Evolutionary conservation across 1,140 invertebrate genomes (phyloP), one percentile per base, ranked within the genome.

Genomic region (Tetranychus cinnabarinus): DNA sequence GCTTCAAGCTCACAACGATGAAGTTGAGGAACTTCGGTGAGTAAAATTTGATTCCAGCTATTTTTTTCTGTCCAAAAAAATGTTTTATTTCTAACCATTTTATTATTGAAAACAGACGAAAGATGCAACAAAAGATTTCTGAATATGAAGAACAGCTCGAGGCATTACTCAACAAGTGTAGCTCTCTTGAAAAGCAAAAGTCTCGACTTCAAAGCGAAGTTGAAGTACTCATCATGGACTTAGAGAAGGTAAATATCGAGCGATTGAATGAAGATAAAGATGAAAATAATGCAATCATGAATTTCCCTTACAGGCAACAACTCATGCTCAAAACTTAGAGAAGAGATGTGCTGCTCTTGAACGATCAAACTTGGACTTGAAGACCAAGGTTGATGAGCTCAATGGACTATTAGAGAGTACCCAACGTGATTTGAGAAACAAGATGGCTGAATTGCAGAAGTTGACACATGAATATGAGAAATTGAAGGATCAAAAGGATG

Each of bases 141-240:
- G 90, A 96, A 74, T 87, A 91, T 69, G 90, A 96, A 73, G 90
- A 95, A 75, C 88, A 93, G 71, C 89, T 95, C 69, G 89, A 91
- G 72, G 80, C 82, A 61, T 79, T 93, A 64, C 78, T 92, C 66
- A 86, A 86, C 63, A 95, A 93, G 77, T 82, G 90, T 73, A 87
- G 82, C 75, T 88, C 85, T 68, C 77, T 91, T 68, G 88, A 93
- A 74, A 93, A 96, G 74, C 88, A 89, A 70, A 96, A 96, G 76
- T 90, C 86, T 52, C 85, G 90, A 57, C 79, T 96, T 50, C 86
- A 93, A 75, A 89, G 86, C 67, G 91, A 96, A 78, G 86, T 96
- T 56, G 90, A 96, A 73, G 84, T 96, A 15, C 79, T 95, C 68
- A 95, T 96, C 74, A 92, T 96, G 72, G 91, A 96, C 73, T 79